Percentiles rank a stretch among this genome's conserved stretches.
Conservation (phyloP, 2,797 vertebrate genomes). For the Petrocephalus schoutedeni region DNA sequence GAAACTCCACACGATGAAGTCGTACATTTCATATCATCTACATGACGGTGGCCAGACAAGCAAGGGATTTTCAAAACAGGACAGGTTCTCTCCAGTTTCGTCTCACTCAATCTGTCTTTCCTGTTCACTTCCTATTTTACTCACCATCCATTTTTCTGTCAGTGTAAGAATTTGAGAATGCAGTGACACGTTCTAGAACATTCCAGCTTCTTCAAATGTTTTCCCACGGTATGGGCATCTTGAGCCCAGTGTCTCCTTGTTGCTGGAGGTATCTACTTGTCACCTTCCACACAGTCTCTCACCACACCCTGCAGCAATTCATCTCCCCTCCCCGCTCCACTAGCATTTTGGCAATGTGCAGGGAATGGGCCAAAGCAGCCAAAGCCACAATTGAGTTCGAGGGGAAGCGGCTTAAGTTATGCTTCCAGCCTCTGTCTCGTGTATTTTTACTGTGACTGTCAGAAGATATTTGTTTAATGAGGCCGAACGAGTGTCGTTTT, state of each 20-base stretch:
- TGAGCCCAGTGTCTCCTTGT: neutral
- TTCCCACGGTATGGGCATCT: neutral
- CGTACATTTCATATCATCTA: neutral
- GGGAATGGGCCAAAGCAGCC: slow-evolving; percentile 42
- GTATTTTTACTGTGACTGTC: slow-evolving; percentile 56
- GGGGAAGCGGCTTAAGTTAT: slow-evolving; percentile 51
- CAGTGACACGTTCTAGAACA: neutral
- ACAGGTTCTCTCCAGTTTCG: neutral
- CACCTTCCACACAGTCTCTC: slow-evolving; percentile 20
- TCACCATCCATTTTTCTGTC: neutral
- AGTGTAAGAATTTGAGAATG: neutral
- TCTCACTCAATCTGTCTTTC: neutral
- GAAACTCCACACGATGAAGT: neutral
- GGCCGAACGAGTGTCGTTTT: neutral
- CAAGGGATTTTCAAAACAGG: neutral
- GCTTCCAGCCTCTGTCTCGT: slow-evolving; percentile 53
- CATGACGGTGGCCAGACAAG: neutral
- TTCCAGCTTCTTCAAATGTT: neutral
- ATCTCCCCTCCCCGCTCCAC: neutral
- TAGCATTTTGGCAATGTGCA: slow-evolving; percentile 30
- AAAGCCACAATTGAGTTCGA: slow-evolving; percentile 52
- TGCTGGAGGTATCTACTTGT: slow-evolving; percentile 37
- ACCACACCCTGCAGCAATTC: neutral
- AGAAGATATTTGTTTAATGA: slow-evolving; percentile 45
- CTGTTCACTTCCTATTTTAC: neutral